Base-by-base conservation (phyloP, 2,888 invertebrate genomes). In the Pseudococcus jackbeardsleyi region DNA sequence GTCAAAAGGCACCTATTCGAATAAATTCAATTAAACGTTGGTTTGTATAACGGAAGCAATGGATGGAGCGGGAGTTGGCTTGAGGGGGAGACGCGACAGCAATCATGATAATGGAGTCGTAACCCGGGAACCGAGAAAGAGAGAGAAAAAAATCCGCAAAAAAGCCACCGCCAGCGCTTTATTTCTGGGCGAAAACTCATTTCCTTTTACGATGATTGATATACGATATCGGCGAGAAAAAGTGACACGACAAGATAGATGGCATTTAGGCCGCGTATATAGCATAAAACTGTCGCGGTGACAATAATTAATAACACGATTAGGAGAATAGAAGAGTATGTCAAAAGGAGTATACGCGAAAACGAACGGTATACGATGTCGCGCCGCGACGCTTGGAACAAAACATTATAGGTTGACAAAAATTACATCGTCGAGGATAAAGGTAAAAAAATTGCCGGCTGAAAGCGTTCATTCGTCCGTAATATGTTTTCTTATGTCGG, bases 171-270 rank as follows among this genome's bases (percentile, higher is more conserved):
- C 26, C 1, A 33, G 77, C 77, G 77, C 39, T 77, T 77, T 77
- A 77, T 77, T 77, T 77, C 77, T 39, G 64, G 33, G 33, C 77
- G 17, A 77, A 77, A 77, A 77, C 77, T 77, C 77, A 77, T 77
- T 77, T 77, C 77, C 77, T 77, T 77, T 77, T 77, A 77, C 77
- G 77, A 77, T 77, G 77, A 77, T 77, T 77, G 77, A 77, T 77
- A 77, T 77, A 77, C 77, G 77, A 77, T 77, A 77, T 77, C 77
- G 77, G 77, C 77, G 77, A 77, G 77, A 77, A 77, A 77, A 77
- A 39, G 77, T 77, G 77, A 77, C 77, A 39, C 39, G 39, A 77
- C 77, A 77, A 77, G 77, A 77, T 77, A 77, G 77, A 77, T 77
- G 77, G 77, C 39, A 77, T 77, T 77, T 77, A 77, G 77, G 39